Conservation (phyloP, 2,888 invertebrate species). For the Tipula unca region DNA sequence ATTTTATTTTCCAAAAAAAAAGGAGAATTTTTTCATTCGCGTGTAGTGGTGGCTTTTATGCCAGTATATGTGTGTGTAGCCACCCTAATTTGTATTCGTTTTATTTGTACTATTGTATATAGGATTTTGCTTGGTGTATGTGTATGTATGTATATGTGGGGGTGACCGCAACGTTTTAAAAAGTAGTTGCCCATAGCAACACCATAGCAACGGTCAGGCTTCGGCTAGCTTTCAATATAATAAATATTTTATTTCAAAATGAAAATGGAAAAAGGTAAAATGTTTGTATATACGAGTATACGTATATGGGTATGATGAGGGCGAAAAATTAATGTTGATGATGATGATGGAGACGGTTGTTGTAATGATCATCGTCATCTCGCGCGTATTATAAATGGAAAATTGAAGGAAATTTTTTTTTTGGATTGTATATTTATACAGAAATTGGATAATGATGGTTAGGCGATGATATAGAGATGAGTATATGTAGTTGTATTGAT, state of each 20-base stretch:
- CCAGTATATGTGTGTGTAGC: background rate
- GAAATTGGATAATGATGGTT: background rate
- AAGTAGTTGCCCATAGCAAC: slow-evolving; percentile 26
- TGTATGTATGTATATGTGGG: slow-evolving; percentile 21
- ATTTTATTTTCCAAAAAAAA: slow-evolving; percentile 1
- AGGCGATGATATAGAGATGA: background rate
- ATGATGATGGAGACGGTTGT: background rate
- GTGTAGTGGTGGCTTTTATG: background rate
- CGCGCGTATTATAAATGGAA: background rate
- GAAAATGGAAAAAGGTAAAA: background rate
- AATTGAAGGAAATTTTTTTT: background rate
- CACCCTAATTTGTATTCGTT: background rate
- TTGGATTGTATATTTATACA: background rate
- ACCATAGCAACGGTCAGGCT: slow-evolving; percentile 29
- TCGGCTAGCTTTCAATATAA: slow-evolving; percentile 21
- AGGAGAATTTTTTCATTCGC: background rate
- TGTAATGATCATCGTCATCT: background rate
- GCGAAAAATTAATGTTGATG: background rate
- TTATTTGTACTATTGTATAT: too few relatives aligned
- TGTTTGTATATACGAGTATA: background rate
- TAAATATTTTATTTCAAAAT: background rate
- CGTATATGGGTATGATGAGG: too few relatives aligned
- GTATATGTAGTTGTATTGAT: background rate
- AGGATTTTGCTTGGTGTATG: too few relatives aligned
- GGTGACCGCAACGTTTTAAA: slow-evolving; percentile 26